Conservation (phyloP, 2,113 vertebrate genomes). For the cattle (Bos taurus) region DNA sequence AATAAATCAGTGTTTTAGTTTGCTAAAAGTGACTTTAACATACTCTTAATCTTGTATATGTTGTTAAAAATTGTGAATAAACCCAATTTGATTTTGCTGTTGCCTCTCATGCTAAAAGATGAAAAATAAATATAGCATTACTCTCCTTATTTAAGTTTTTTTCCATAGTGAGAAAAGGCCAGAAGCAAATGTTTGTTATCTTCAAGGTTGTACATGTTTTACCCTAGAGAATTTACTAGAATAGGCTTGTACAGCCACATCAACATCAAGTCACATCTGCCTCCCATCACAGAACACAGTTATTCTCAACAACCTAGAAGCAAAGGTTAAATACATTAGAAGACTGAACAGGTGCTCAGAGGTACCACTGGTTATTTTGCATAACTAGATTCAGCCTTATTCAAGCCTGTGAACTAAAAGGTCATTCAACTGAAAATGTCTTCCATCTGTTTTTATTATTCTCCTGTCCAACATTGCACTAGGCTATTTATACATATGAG, state of each 20-base stretch:
- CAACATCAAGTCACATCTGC: slow-evolving; percentile 25
- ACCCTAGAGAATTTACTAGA: slow-evolving; percentile 37
- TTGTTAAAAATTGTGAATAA: neutral
- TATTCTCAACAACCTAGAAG: neutral
- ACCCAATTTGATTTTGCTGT: neutral
- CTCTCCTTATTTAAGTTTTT: neutral
- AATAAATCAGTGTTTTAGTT: neutral
- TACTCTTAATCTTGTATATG: neutral
- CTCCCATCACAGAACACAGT: neutral
- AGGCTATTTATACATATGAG: neutral
- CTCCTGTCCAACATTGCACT: slow-evolving; percentile 35
- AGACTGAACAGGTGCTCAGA: neutral
- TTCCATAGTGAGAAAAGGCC: neutral
- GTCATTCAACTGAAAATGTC: slow-evolving; percentile 40
- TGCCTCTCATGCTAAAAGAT: neutral
- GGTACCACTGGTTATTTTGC: slow-evolving; percentile 41
- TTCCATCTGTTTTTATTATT: slow-evolving; percentile 68
- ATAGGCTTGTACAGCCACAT: neutral
- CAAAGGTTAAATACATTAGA: slow-evolving; percentile 29
- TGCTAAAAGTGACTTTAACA: neutral
- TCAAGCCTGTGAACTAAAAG: slow-evolving; percentile 57
- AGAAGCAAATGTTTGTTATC: slow-evolving; percentile 24
- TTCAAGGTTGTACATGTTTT: slow-evolving; percentile 16
- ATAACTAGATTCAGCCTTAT: slow-evolving; percentile 23
- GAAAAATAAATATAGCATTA: neutral